Evolutionary conservation across 2,888 invertebrate genomes (phyloP).

Genomic region (Holacanthella duospinosa): DNA sequence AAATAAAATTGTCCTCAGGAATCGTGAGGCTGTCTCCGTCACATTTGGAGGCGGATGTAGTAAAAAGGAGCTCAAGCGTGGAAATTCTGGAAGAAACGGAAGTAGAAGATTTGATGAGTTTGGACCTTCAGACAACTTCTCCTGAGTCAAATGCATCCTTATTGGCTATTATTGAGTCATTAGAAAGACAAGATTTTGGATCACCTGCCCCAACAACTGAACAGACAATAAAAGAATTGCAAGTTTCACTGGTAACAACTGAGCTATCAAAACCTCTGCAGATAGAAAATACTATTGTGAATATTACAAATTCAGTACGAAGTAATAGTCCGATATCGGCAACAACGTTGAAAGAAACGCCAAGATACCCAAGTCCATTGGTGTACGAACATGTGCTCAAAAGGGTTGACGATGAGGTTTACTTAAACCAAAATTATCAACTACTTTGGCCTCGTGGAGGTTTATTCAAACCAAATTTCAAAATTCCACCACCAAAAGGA

Average conservation of each 20-base stretch:
- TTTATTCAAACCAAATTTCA: background rate
- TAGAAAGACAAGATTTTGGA: background rate
- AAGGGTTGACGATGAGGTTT: background rate
- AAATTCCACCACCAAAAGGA: background rate
- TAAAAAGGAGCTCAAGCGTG: no score
- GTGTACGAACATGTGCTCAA: background rate
- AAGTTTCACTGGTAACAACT: background rate
- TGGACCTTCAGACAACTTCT: background rate
- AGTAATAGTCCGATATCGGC: no score
- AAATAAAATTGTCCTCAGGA: no score
- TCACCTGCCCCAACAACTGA: background rate
- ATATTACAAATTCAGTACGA: no score
- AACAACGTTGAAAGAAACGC: no score
- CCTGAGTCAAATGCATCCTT: background rate
- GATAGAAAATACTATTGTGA: background rate
- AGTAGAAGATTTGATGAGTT: background rate
- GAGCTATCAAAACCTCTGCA: background rate
- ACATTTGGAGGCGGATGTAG: no score
- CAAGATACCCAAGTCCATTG: background rate
- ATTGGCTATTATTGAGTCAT: background rate
- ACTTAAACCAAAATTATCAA: background rate
- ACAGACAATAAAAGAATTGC: background rate
- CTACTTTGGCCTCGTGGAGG: background rate
- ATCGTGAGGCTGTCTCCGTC: no score
- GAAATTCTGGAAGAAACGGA: background rate